Evolutionary conservation across 1,140 invertebrate genomes (phyloP).

Genomic region (Heliconius himera): DNA sequence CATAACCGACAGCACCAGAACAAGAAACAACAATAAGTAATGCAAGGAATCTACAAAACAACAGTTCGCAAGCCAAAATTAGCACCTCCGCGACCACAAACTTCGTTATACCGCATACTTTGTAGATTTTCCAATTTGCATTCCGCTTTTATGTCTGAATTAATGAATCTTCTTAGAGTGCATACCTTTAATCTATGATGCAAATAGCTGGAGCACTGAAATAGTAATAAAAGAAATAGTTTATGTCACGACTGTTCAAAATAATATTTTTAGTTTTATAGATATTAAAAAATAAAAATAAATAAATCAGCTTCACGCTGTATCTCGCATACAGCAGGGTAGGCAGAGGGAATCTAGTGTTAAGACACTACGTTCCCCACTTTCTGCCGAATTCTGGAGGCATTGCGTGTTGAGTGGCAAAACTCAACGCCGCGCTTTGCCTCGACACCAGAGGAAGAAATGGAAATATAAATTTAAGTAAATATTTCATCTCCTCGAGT

Average conservation of each 20-base stretch:
- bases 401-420: no score
- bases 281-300: background rate
- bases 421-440: no score
- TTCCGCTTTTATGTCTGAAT: slow-evolving; percentile 38
- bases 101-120: slow-evolving; percentile 43
- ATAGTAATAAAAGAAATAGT: slow-evolving; percentile 10
- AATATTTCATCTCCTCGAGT: no score
- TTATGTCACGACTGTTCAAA: background rate
- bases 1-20: slow-evolving; percentile 23
- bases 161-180: slow-evolving; percentile 34
- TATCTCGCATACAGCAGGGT: no score
- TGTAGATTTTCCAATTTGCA: slow-evolving; percentile 42
- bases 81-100: slow-evolving; percentile 42
- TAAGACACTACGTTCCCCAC: no score
- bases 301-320: no score
- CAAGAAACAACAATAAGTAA: slow-evolving; percentile 39
- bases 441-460: no score
- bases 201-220: slow-evolving; percentile 17
- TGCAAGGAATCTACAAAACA: slow-evolving; percentile 37
- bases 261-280: background rate
- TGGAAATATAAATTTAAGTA: no score
- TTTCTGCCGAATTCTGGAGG: no score
- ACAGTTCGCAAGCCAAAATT: slow-evolving; percentile 45
- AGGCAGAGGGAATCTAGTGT: no score
- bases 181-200: slow-evolving; percentile 30